These are phyloP conservation scores for Agonopterix heracliana DNA, from an alignment of 2,888 invertebrate genomes.

Conservation along the genomic window DNA sequence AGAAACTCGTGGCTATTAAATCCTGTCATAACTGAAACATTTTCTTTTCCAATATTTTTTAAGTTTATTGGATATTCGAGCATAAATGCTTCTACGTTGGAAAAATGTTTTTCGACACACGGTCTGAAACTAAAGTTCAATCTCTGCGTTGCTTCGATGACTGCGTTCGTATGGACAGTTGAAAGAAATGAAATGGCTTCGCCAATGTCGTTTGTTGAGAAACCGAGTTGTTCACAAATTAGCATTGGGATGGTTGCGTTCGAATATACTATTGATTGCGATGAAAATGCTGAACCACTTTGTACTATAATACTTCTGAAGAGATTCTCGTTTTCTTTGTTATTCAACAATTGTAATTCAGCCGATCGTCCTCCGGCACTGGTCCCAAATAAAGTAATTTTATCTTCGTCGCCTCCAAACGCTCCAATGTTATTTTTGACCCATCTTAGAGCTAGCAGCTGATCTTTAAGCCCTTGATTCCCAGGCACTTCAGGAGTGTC, in stretches of 20 bases:
- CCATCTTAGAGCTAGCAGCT: slow-evolving; percentile 39
- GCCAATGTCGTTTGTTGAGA: slow-evolving; percentile 12
- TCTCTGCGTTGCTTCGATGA: slow-evolving; percentile 22
- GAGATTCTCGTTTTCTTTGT: slow-evolving; percentile 21
- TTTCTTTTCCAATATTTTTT: slow-evolving; percentile 17
- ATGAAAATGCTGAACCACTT: slow-evolving; percentile 20
- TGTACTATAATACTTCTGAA: slow-evolving; percentile 27
- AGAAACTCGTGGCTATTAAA: too few species aligned
- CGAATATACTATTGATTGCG: slow-evolving; percentile 19
- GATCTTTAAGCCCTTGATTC: slow-evolving; percentile 48
- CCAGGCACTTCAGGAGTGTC: slow-evolving; percentile 44
- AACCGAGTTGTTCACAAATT: slow-evolving; percentile 21
- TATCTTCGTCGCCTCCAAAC: slow-evolving; percentile 42
- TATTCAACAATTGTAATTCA: slow-evolving; percentile 34
- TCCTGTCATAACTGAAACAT: neutral
- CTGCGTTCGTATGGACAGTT: slow-evolving; percentile 17
- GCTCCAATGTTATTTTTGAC: slow-evolving; percentile 38
- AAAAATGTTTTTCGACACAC: slow-evolving; percentile 31
- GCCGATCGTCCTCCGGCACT: slow-evolving; percentile 44
- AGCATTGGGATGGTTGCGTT: slow-evolving; percentile 15
- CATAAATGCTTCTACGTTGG: slow-evolving; percentile 27
- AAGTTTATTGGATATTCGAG: slow-evolving; percentile 20
- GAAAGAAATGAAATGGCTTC: slow-evolving; percentile 31
- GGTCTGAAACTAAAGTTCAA: slow-evolving; percentile 15
- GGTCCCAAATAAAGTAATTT: slow-evolving; percentile 39